These are phyloP conservation scores for Pholis gunnellus DNA, from an alignment of 2,113 vertebrate species.

Conservation along the genomic window DNA sequence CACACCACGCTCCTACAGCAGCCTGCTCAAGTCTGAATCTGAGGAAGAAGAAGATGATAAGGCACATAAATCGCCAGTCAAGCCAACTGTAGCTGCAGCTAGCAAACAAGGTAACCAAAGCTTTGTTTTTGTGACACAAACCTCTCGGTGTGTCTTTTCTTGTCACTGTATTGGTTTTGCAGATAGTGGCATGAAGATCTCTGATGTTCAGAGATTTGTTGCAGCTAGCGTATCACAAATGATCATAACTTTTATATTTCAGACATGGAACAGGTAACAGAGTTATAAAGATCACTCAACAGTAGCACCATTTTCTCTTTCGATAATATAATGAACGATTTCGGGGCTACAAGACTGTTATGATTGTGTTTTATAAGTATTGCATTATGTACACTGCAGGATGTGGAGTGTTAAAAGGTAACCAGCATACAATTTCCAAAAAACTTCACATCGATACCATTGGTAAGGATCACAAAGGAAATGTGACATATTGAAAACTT, in stretches of 20 bases:
- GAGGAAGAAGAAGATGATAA: constrained; percentile 65
- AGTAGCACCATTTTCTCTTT: background rate
- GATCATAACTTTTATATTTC: background rate
- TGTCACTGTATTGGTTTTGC: background rate
- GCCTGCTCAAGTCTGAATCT: constrained; percentile 89
- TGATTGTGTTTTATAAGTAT: background rate
- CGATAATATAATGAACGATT: background rate
- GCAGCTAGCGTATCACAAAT: background rate
- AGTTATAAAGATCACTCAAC: background rate
- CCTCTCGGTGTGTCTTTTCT: background rate
- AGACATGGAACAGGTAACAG: too few relatives aligned
- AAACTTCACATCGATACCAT: background rate
- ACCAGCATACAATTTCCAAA: background rate
- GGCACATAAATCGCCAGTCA: constrained; percentile 24
- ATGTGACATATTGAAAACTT: too few relatives aligned
- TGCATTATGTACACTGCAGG: background rate
- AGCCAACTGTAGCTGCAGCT: constrained; percentile 38
- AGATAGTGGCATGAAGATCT: background rate
- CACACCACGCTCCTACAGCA: constrained; percentile 89
- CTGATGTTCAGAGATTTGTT: background rate
- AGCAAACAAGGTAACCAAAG: constrained; percentile 64
- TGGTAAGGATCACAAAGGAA: too few relatives aligned
- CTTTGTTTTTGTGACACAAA: constrained; percentile 1
- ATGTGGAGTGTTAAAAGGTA: too few relatives aligned
- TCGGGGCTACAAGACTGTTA: background rate